phyloP scores from a whole-genome alignment of 53 echinoderm and acorn worm species.

The Apostichopus leukothele region DNA sequence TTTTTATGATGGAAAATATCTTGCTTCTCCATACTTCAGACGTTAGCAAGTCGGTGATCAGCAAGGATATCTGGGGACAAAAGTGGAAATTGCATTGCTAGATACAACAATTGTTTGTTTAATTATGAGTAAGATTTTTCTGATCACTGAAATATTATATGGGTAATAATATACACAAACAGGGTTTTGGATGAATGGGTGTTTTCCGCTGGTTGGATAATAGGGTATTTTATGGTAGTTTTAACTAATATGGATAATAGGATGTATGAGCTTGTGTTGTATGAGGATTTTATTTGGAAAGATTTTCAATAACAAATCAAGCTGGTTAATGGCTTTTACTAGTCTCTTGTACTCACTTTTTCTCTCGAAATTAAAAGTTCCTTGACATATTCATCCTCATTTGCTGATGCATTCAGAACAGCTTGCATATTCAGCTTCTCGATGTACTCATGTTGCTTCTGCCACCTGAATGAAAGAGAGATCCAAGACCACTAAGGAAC shows the following conservation, averaged over 20 bases:
- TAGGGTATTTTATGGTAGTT: no score
- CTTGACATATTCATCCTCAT: constrained; percentile 96
- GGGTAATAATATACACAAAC: no score
- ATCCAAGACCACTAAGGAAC: neutral
- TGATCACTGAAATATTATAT: no score
- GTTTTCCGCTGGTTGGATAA: no score
- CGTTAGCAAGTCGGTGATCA: constrained; percentile 77
- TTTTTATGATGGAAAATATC: constrained; percentile 82
- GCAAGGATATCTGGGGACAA: constrained; percentile 64
- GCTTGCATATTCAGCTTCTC: constrained; percentile 99
- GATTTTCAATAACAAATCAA: no score
- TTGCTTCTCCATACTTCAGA: constrained; percentile 84
- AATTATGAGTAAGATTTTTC: no score
- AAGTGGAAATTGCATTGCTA: neutral
- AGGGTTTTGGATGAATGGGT: no score
- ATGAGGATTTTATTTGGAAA: no score
- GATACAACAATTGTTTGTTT: no score
- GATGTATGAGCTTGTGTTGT: no score
- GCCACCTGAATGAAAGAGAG: constrained; percentile 65
- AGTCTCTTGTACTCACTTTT: constrained; percentile 56
- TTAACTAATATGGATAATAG: no score
- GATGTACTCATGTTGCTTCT: constrained; percentile 91
- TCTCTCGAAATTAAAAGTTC: constrained; percentile 87
- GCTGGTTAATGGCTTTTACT: no score
- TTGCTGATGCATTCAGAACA: constrained; percentile 87